Base-by-base conservation (phyloP, 1,140 invertebrate species). In the Trachelipus rathkii region DNA sequence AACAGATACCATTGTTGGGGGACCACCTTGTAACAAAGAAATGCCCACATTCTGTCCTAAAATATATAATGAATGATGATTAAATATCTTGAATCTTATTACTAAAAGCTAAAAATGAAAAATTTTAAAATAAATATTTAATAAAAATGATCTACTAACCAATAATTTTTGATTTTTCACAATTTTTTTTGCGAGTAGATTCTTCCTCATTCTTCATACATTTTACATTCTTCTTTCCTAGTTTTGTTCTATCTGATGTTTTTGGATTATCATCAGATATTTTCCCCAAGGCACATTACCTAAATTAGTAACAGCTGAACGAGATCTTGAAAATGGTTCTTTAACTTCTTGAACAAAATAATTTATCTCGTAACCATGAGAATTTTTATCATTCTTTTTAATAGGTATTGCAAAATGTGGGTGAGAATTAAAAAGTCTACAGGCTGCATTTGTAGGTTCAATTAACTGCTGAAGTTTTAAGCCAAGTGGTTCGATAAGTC, bases 301-400 rank as follows among this genome's bases (percentile, higher is more conserved):
- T 15, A 60, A 13, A 60, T 60, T 60, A 60, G 50, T 15, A 15
- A 60, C 11, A 4, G 50, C 19, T 4, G 50, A 15, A 19, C 76
- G 77, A 21, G 50, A 69, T 68, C 77, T 73, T 46, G 79, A 81
- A 24, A 78, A 67, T 24, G 79, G 79, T 8, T 75, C 72, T 68
- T 81, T 81, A 2, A 77, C 72, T 53, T 81, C 79, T 43, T 77
- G 77, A 43, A 81, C 45, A 23, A 60, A 73, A 44, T 81, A 77
- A n/a, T 81, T 81, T n/a, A 81, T 78, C 67, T 81, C 79, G 78
- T 78, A 81, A 67, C 78, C 78, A 11, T 81, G 79, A 19, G 74
- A 76, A 19, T 72, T 75, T 53, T 33, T 44, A 21, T 43, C 19
- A 24, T 71, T 68, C 67, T 77, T 81, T 23, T 24, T 19, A 11